Base-by-base conservation (phyloP, 2,797 vertebrate genomes). In the Selene dorsalis region DNA sequence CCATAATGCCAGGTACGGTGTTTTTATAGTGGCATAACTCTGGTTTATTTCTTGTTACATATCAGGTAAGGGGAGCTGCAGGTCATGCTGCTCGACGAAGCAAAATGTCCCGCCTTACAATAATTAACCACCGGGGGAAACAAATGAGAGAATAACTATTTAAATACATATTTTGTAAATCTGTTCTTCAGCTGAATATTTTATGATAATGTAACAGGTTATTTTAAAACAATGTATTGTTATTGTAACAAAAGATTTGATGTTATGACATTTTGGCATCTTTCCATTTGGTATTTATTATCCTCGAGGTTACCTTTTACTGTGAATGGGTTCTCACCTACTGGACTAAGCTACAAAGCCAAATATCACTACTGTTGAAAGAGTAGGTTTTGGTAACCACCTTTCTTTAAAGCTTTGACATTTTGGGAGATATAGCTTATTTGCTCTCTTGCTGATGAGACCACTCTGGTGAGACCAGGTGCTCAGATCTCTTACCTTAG, bases 91-190 rank as follows among this genome's bases (percentile, higher is more conserved):
- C 75, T 87, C 70, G 24, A 73, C 77, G 13, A 83, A 83, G 76
- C 38, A 70, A 79, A 77, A 71, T 38, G 35, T 80, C 76, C 73
- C 58, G 59, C 80, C 82, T 87, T 79, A 87, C 70, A 78, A 32
- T 82, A 73, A 83, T 39, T 56, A 82, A 84, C 72, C 13, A 17
- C 67, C 16, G 32, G 32, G 32, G 32, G 32, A 70, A 43, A 43
- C n/a, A 43, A 43, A 52, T 72, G 5, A 83, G 75, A 84, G 83
- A 90, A 87, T 85, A 89, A 88, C 73, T 81, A 84, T 93, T 86
- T 76, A 81, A 88, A 82, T 81, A 69, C 28, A 60, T 84, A 80
- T 92, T 92, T 93, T 92, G 87, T 91, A 88, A 91, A 89, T 81
- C 30, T 67, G 72, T 85, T 84, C 79, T 79, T 90, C 67, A 64